A percentile compares a stretch with the other conserved stretches of the same genome.
phyloP scores from a whole-genome alignment of 2,113 vertebrate species.

The Lophochroa leadbeateri region DNA sequence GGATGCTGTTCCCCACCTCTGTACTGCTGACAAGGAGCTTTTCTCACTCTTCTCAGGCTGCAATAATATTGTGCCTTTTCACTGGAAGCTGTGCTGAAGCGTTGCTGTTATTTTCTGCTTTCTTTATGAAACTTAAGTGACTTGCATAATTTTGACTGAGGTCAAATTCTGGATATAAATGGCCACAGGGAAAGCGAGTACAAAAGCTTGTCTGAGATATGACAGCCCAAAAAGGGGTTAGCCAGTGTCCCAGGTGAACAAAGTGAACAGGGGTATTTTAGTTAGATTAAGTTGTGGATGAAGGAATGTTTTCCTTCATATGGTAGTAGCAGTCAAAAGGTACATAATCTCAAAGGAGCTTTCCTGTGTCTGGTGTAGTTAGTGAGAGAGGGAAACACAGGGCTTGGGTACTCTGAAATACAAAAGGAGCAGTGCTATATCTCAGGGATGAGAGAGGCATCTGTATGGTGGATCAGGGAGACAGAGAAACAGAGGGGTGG shows the following conservation, averaged over 20 bases:
- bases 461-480: background rate
- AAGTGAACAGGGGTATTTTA: background rate
- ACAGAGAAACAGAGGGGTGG: background rate
- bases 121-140: background rate
- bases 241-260: background rate
- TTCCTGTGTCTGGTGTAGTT: background rate
- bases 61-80: background rate
- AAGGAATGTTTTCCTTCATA: background rate
- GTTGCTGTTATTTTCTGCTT: background rate
- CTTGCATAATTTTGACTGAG: background rate
- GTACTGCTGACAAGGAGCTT: background rate
- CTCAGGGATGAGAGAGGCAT: background rate
- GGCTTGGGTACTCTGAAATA: background rate
- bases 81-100: background rate
- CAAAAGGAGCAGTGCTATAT: background rate
- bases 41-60: background rate
- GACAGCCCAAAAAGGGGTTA: background rate
- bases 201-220: background rate
- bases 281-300: background rate
- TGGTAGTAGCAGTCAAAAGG: background rate
- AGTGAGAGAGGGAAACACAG: background rate
- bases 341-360: background rate
- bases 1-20: background rate
- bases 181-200: background rate
- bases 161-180: background rate